Evolutionary conservation across 2,888 invertebrate species (phyloP).

Genomic region (Caenorhabditis panamensis): DNA sequence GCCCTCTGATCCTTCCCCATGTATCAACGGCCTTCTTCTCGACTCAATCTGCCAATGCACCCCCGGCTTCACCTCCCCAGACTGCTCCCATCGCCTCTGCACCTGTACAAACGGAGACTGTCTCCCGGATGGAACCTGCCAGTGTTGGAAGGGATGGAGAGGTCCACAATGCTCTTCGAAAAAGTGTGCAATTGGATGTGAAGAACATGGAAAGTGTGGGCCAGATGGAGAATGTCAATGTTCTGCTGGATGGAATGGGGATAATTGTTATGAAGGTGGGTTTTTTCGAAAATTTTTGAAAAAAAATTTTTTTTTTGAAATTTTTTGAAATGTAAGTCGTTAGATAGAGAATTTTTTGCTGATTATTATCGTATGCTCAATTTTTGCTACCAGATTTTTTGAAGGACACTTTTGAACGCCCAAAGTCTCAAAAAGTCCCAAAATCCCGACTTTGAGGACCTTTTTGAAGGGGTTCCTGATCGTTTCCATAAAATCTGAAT

Average conservation of each 20-base stretch:
- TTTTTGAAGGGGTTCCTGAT: too few species aligned
- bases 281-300: constrained; percentile 4
- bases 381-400: too few species aligned
- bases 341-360: too few species aligned
- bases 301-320: constrained; percentile 12
- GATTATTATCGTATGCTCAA: too few species aligned
- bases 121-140: constrained; percentile 87
- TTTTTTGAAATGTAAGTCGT: too few species aligned
- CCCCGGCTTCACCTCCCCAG: constrained; percentile 78
- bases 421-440: background rate
- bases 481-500: too few species aligned
- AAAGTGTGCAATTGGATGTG: constrained; percentile 87
- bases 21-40: constrained; percentile 91
- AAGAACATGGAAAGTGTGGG: constrained; percentile 96
- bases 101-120: constrained; percentile 69
- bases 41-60: constrained; percentile 94
- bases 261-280: constrained; percentile 94
- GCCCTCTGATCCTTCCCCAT: constrained; percentile 81
- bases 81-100: constrained; percentile 68
- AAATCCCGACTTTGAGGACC: background rate
- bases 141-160: constrained; percentile 98
- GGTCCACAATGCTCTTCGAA: constrained; percentile 92
- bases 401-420: too few species aligned
- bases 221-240: constrained; percentile 93
- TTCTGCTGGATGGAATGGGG: constrained; percentile 98